These are phyloP conservation scores for Takifugu bimaculatus DNA, from an alignment of 2,113 vertebrate genomes.

Conservation along the genomic window DNA sequence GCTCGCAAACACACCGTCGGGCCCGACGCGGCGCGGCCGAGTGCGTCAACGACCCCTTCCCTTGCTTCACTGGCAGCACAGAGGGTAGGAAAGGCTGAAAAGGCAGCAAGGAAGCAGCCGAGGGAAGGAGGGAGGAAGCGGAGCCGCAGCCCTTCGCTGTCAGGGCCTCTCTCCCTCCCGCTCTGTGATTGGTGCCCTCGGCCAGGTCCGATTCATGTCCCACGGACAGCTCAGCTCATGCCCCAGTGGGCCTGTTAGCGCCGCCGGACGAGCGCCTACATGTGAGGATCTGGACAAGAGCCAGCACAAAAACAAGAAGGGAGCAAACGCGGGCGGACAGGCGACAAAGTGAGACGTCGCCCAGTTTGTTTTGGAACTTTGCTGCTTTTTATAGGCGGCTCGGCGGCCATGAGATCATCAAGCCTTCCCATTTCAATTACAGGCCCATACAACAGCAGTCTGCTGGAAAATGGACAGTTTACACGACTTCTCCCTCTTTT, in stretches of 20 bases:
- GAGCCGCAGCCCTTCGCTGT: slow-evolving; percentile 60
- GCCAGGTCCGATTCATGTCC: slow-evolving; percentile 70
- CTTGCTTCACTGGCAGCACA: slow-evolving; percentile 32
- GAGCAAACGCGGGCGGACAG: slow-evolving; percentile 64
- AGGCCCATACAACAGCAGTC: slow-evolving; percentile 12
- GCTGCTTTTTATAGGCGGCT: slow-evolving; percentile 41
- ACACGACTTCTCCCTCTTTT: slow-evolving; percentile 2
- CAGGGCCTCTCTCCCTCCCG: slow-evolving; percentile 67
- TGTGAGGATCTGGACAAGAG: slow-evolving; percentile 65
- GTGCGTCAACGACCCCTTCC: slow-evolving; percentile 53
- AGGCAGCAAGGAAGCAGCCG: slow-evolving; percentile 50
- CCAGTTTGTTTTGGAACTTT: slow-evolving; percentile 63
- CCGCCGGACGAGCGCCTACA: slow-evolving; percentile 65
- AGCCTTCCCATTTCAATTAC: slow-evolving; percentile 44
- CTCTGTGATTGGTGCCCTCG: slow-evolving; percentile 63
- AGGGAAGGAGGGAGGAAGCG: slow-evolving; percentile 47
- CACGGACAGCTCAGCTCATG: slow-evolving; percentile 69
- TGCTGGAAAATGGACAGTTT: slow-evolving; percentile 7
- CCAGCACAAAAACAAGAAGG: slow-evolving; percentile 63
- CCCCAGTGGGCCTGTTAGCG: slow-evolving; percentile 71
- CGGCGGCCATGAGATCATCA: slow-evolving; percentile 38
- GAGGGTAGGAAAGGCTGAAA: slow-evolving; percentile 51
- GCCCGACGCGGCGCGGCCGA: slow-evolving; percentile 31
- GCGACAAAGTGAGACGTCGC: slow-evolving; percentile 64
- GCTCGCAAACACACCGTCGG: slow-evolving; percentile 16